Percentiles rank a stretch among this genome's conserved stretches.
Evolutionary conservation across 2,888 invertebrate species (phyloP).

Genomic region (Aradus depressus): DNA sequence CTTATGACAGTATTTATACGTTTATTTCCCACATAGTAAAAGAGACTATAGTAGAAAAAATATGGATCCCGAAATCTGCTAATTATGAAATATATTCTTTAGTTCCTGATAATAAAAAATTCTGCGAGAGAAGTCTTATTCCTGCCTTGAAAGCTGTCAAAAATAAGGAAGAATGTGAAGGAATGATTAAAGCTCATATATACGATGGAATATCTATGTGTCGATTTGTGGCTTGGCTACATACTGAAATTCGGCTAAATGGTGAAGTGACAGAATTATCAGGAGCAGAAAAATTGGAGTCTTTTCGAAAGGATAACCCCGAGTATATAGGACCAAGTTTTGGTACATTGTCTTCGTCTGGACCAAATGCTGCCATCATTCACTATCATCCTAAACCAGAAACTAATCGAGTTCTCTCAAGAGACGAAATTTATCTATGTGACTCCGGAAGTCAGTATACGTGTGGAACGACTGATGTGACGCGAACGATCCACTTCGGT

Average conservation of each 20-base stretch:
- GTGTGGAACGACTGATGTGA: slow-evolving; percentile 91
- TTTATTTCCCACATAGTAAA: slow-evolving; percentile 38
- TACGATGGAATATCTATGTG: slow-evolving; percentile 74
- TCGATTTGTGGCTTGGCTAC: slow-evolving; percentile 74
- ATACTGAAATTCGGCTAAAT: slow-evolving; percentile 43
- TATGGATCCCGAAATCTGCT: slow-evolving; percentile 16
- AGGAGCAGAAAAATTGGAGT: slow-evolving; percentile 55
- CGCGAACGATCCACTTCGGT: slow-evolving; percentile 77
- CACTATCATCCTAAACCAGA: slow-evolving; percentile 66
- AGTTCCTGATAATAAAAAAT: slow-evolving; percentile 39
- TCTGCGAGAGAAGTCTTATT: slow-evolving; percentile 63
- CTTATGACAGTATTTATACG: slow-evolving; percentile 45
- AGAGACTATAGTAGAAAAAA: slow-evolving; percentile 1
- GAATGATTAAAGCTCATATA: slow-evolving; percentile 67
- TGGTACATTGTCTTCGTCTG: slow-evolving; percentile 79
- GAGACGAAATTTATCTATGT: slow-evolving; percentile 72
- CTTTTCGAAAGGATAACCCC: slow-evolving; percentile 59
- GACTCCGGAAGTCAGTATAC: slow-evolving; percentile 81
- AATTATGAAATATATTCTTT: slow-evolving; percentile 28
- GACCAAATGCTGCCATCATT: slow-evolving; percentile 84
- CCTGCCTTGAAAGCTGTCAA: slow-evolving; percentile 77
- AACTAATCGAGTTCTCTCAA: slow-evolving; percentile 53
- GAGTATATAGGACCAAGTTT: slow-evolving; percentile 79
- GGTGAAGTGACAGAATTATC: slow-evolving; percentile 58
- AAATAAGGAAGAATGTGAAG: slow-evolving; percentile 66